Base-by-base conservation (phyloP, 37 sponge, comb jelly and placozoan species). In the Aplysina aerophoba region DNA sequence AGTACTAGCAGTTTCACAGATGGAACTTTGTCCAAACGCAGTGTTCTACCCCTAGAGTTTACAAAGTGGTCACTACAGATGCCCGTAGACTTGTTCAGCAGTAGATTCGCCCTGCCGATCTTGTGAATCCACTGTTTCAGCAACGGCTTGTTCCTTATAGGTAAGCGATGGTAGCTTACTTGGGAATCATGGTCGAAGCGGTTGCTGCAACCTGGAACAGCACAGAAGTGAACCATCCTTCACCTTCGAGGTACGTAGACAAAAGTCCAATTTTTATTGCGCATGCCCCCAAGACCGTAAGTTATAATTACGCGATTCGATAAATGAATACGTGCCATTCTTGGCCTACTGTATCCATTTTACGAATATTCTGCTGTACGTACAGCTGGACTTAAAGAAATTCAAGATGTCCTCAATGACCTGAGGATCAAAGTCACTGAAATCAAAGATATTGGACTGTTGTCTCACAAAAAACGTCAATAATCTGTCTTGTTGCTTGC, bases 301-400 rank as follows among this genome's bases (percentile, higher is more conserved):
- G 28, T 68, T 56, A 54, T 20, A 50, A 20, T 71, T 71, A 15
- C 22, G 25, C 36, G 27, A 75, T 39, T 57, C 38, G 30, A 77
- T 41, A 65, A 59, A 85, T 85, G 85, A 40, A 85, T 58, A 75
- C 20, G 79, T 57, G 74, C 13, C 17, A 39, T 80, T 15, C 86
- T 85, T 11, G 59, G 33, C 50, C 87, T 81, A 33, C 80, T 86
- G 24, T 86, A 86, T 81, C 62, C 33, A 24, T 86, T 81, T 28
- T 86, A 86, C 30, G 55, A 59, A 16, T 30, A 86, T 79, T 86
- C 87, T 13, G 87, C 80, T 79, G 80, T 86, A 19, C 80, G 81
- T 27, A 81, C 81, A n/a, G 81, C 87, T n/a, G 87, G 87, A 14
- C 31, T 86, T 14, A 22, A 81, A 6, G 22, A 81, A 8, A 74